Evolutionary conservation across 2,888 invertebrate species (phyloP).

Genomic region (Athalia circularis): DNA sequence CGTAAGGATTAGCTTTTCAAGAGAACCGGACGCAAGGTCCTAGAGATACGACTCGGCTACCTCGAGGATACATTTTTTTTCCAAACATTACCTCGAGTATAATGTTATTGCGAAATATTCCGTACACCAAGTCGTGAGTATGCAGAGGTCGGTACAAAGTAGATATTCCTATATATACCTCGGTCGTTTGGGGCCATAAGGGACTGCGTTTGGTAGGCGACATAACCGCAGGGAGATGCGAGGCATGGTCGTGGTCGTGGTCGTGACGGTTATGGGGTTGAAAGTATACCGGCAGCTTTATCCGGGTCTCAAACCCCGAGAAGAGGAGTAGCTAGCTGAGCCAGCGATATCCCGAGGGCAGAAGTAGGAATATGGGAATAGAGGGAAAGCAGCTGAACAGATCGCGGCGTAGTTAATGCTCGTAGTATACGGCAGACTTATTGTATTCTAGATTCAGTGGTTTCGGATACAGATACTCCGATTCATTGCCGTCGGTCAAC

Average conservation of each 20-base stretch:
- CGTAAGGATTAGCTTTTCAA: no score
- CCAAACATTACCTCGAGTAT: no score
- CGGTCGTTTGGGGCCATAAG: background rate
- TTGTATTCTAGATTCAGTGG: conserved; percentile 16
- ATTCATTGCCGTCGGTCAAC: conserved; percentile 28
- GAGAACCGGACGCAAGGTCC: no score
- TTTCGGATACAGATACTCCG: conserved; percentile 29
- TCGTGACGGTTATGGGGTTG: conserved; percentile 1
- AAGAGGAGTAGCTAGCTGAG: conserved; percentile 3
- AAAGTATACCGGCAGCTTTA: conserved; percentile 3
- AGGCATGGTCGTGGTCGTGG: conserved; percentile 11
- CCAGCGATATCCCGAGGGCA: conserved; percentile 27
- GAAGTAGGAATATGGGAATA: background rate
- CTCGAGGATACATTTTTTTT: no score
- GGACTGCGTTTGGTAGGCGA: conserved; percentile 1
- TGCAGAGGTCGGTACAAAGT: no score
- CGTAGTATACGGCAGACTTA: conserved; percentile 10
- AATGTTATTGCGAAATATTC: no score
- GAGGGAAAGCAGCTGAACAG: background rate
- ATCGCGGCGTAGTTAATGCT: background rate
- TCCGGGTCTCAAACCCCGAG: conserved; percentile 1
- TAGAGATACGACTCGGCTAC: no score
- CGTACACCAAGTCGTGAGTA: no score
- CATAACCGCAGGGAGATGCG: conserved; percentile 6
- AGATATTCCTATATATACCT: no score